These are phyloP conservation scores for Heteromurus nitidus DNA, from an alignment of 2,888 invertebrate species.

Conservation along the genomic window DNA sequence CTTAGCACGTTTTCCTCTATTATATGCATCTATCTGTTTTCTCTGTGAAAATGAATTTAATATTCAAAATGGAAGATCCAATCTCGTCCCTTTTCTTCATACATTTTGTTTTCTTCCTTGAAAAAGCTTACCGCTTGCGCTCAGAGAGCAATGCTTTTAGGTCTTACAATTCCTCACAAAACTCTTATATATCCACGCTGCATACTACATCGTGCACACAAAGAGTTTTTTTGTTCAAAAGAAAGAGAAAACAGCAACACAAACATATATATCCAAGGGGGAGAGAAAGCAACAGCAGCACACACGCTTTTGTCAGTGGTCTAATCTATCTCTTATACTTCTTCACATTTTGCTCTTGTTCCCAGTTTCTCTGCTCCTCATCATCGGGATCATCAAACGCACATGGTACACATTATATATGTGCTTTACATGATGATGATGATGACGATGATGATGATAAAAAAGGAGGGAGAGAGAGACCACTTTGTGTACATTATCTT, in stretches of 20 bases:
- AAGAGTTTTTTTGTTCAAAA: too few species aligned
- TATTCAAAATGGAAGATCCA: conserved; percentile 60
- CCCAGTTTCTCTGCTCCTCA: conserved; percentile 8
- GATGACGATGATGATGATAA: conserved; percentile 1
- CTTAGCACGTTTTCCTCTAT: too few species aligned
- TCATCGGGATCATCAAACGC: conserved; percentile 55
- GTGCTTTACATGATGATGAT: conserved; percentile 27
- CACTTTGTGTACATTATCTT: conserved; percentile 41
- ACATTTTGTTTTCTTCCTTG: background rate
- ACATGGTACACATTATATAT: conserved; percentile 50
- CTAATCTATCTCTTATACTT: too few species aligned
- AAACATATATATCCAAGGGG: background rate
- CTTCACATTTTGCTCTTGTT: background rate
- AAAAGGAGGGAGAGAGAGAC: conserved; percentile 31
- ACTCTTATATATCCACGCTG: too few species aligned
- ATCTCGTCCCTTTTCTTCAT: conserved; percentile 42
- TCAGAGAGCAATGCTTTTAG: too few species aligned
- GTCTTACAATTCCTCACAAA: too few species aligned
- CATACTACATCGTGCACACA: too few species aligned
- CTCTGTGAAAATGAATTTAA: conserved; percentile 55
- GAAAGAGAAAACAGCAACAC: too few species aligned
- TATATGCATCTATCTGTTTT: too few species aligned
- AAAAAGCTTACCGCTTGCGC: background rate
- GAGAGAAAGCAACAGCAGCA: background rate
- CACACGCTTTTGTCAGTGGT: background rate